Evolutionary conservation across 2,113 vertebrate genomes (phyloP), one percentile per base, ranked within the genome.

Genomic region (Fulmarus glacialis): DNA sequence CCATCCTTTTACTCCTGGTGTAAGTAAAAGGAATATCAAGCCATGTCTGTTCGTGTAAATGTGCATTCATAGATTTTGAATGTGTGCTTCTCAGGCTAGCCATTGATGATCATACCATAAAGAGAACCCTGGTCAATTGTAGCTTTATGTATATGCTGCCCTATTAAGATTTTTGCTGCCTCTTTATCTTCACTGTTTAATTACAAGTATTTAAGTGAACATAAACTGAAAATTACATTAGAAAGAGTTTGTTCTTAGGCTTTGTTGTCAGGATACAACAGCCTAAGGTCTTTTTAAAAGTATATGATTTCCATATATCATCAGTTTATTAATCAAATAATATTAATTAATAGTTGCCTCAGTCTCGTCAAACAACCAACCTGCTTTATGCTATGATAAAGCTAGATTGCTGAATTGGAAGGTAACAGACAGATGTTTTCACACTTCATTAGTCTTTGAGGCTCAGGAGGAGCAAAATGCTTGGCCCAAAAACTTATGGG

Each of bases 51-150:
- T 89, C 5, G 5, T 62, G 22, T 81, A 62, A 74, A 62, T 21
- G 9, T 73, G 3, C 19, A 38, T 73, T 72, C 27, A 16, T 27
- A 42, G 36, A 58, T 72, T 90, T 75, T 59, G 11, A 63, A 38
- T 47, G 22, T n/a, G 18, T 68, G 21, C 14, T 82, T 81, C 48
- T 87, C 21, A 40, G 53, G 16, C 22, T 48, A 60, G 19, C 27
- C 34, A 22, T 52, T 0, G 0, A 12, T 47, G 52, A 52, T 50
- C 24, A 23, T 29, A 32, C 26, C 45, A 15, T 56, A 30, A 74
- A 75, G 36, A 87, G 26, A 78, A 58, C 8, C 11, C 29, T 38
- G 47, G 18, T 52, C 11, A 19, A 8, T 45, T 79, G 17, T 40
- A 82, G 47, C 42, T 87, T 90, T 56, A n/a, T 53, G 5, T 59